These are phyloP conservation scores for Scaptodrosophila lebanonensis DNA, from an alignment of 1,140 invertebrate species.

Conservation along the genomic window DNA sequence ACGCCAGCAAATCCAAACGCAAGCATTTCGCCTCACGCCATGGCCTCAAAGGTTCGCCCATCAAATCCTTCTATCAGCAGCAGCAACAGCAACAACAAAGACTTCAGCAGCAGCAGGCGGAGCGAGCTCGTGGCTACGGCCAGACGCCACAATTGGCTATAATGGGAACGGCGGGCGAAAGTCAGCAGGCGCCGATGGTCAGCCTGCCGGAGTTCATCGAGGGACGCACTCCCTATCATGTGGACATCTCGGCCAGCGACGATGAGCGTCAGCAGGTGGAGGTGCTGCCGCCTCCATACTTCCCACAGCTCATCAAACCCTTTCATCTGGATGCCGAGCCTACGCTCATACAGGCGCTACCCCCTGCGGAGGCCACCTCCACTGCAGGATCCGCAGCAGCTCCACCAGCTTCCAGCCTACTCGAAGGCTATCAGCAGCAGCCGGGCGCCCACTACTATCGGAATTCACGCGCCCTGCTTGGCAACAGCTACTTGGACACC, in stretches of 20 bases:
- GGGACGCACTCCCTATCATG: slow-evolving; percentile 79
- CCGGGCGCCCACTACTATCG: slow-evolving; percentile 58
- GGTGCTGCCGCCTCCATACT: slow-evolving; percentile 62
- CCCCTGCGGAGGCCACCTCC: slow-evolving; percentile 19
- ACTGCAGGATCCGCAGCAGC: slow-evolving; percentile 12
- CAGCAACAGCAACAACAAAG: slow-evolving; percentile 22
- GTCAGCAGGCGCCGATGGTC: neutral
- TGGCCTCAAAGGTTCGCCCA: slow-evolving; percentile 11
- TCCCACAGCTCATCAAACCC: slow-evolving; percentile 71
- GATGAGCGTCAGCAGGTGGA: slow-evolving; percentile 70
- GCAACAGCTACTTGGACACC: slow-evolving; percentile 55
- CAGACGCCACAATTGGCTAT: slow-evolving; percentile 15
- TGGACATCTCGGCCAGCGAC: slow-evolving; percentile 74
- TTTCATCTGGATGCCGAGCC: slow-evolving; percentile 68
- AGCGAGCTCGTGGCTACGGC: slow-evolving; percentile 1
- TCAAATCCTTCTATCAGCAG: slow-evolving; percentile 49
- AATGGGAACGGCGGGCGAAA: slow-evolving; percentile 4
- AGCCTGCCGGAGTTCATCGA: slow-evolving; percentile 78
- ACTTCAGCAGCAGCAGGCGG: slow-evolving; percentile 13
- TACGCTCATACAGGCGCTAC: slow-evolving; percentile 65
- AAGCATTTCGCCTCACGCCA: slow-evolving; percentile 32
- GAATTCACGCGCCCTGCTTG: slow-evolving; percentile 56
- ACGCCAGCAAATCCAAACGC: slow-evolving; percentile 22
- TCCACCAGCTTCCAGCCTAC: slow-evolving; percentile 38
- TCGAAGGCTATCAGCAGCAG: slow-evolving; percentile 45